These are phyloP conservation scores for Hippocampus guttulatus DNA, from an alignment of 2,113 vertebrate species.

Conservation along the genomic window DNA sequence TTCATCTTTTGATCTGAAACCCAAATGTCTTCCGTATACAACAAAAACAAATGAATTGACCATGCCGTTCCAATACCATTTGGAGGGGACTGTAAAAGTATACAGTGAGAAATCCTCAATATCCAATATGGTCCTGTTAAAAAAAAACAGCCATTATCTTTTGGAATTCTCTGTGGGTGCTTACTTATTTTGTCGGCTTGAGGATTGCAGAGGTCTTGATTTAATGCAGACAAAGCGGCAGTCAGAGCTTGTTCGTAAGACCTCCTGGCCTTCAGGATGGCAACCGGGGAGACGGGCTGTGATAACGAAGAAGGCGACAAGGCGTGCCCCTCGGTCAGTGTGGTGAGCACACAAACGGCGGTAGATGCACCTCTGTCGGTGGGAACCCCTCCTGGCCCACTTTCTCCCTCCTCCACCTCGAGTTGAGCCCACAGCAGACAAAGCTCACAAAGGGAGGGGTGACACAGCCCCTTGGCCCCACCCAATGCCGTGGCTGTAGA, in stretches of 20 bases:
- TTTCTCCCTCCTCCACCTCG: constrained; percentile 70
- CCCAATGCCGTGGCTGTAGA: constrained; percentile 74
- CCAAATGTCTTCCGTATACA: too few relatives aligned
- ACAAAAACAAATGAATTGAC: too few relatives aligned
- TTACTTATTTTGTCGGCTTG: constrained; percentile 41
- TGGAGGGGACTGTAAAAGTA: too few relatives aligned
- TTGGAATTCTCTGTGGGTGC: background rate
- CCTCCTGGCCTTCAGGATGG: constrained; percentile 85
- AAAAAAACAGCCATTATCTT: background rate
- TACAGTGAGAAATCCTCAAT: background rate
- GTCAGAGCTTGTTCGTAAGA: constrained; percentile 76
- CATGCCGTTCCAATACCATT: too few relatives aligned
- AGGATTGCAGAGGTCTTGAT: constrained; percentile 15
- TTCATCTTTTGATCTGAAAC: too few relatives aligned
- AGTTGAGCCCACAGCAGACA: constrained; percentile 84
- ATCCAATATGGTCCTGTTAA: background rate
- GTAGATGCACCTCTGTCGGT: constrained; percentile 58
- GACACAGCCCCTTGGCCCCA: constrained; percentile 65
- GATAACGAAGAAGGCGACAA: constrained; percentile 60
- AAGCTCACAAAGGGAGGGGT: constrained; percentile 76
- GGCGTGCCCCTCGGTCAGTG: constrained; percentile 70
- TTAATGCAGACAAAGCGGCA: constrained; percentile 46
- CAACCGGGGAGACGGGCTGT: constrained; percentile 62
- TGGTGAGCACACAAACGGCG: constrained; percentile 76
- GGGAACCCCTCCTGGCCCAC: background rate